Evolutionary conservation across 92 coral and sea anemone species (phyloP), one percentile per base, ranked within the genome.

Genomic region (Actinostola sp.): DNA sequence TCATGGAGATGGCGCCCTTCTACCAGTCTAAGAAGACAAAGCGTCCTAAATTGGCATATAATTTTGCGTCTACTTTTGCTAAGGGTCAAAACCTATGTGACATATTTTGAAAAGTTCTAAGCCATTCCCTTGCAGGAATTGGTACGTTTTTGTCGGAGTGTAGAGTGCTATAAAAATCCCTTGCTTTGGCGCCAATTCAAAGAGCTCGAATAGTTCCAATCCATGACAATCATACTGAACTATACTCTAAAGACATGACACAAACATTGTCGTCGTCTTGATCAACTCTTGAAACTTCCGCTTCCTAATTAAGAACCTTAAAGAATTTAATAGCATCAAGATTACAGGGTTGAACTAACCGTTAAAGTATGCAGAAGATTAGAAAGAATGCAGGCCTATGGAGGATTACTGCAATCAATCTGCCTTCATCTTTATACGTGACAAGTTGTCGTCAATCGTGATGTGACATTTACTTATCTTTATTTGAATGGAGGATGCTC

Each of bases 241-340:
- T 46, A 44, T 66, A 25, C 41, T 29, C 46, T 30, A 27, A 25
- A 66, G 42, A 28, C 31, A 46, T 45, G 58, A 34, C 74, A 48
- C 62, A 51, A 46, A 34, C 61, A 66, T 49, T 63, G 46, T 61
- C 66, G 66, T 31, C 21, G 74, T 51, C 74, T 50, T 32, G 15
- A 32, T 46, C 49, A 63, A 64, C 81, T 41, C 81, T 75, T 75
- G 44, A 75, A 75, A 64, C 81, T 75, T 75, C 81, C 81, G 81
- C 35, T 49, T 75, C 34, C 81, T 43, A 64, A 41, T 75, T 60
- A 63, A 64, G 69, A 63, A 63, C 33, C 71, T 57, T 57, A 35
- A 34, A 55, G 76, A 25, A 26, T 71, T 34, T 73, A 60, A 73
- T 58, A 73, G 67, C 79, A 61, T 73, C 42, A 71, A 33, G 39